Evolutionary conservation across 2,888 invertebrate species (phyloP), one percentile per base, ranked within the genome.

Genomic region (Ornithoptera priamus): DNA sequence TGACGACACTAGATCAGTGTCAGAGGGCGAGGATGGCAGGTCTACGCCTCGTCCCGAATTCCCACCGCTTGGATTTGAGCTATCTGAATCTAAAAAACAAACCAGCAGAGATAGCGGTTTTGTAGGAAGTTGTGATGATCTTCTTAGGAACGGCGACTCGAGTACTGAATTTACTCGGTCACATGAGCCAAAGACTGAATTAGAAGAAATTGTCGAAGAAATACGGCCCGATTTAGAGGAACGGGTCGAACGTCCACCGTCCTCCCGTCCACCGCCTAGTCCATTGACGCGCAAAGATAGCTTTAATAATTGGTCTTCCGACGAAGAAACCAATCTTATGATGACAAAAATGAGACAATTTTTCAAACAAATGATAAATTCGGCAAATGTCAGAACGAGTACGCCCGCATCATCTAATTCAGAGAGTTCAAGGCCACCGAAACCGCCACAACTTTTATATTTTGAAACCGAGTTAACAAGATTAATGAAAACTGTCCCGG

Each of bases 301-400:
- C 83, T 97, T 97, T 89, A 97, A 97, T 84, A 97, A 97, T 81
- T 98, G 97, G 97, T 97, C 97, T 74, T 97, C 97, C 4, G 97
- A 98, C 81, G 98, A 98, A 83, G 98, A 98, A 89, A 98, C 97
- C 3, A 98, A 98, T 85, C 89, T 97, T 61, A 98, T 98, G 97
- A 98, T 98, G 97, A 97, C 96, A 56, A 97, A 97, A 91, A 97
- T 98, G 97, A 93, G 97, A 2, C 97, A 97, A 78, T 97, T 98
- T 86, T 97, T 98, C 86, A 97, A 97, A 87, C 97, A 97, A 65
- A 96, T 98, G 94, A 95, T 97, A n/a, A 96, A 96, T 53, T 93
- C 94, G 24, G 89, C 93, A 1, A 94, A 93, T 67, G 93, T 93
- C 1, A 82, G 91, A 63, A 89, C 92, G 36, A 93, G 93, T 1